Evolutionary conservation across 2,888 invertebrate species (phyloP).

Genomic region (Protonemura montana): DNA sequence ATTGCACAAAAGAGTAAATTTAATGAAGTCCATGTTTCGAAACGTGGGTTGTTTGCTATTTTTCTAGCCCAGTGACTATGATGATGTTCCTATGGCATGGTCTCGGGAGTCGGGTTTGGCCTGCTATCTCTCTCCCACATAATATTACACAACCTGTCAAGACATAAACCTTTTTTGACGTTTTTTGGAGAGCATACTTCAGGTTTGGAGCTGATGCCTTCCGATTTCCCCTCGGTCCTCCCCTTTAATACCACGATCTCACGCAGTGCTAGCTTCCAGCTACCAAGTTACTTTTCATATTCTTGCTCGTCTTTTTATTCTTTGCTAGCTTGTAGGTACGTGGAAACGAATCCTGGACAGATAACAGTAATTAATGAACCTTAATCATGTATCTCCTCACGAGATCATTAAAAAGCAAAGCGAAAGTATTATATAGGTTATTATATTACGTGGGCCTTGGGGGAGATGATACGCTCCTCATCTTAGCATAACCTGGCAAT

Average conservation of each 20-base stretch:
- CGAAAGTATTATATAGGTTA: conserved; percentile 34
- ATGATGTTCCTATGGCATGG: background rate
- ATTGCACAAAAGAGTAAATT: background rate
- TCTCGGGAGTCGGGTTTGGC: background rate
- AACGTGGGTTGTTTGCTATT: background rate
- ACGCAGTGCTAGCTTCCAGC: conserved; percentile 24
- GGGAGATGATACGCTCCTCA: background rate
- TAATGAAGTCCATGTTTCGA: background rate
- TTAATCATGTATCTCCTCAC: conserved; percentile 27
- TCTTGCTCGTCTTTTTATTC: conserved; percentile 22
- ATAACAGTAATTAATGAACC: conserved; percentile 34
- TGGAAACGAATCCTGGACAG: conserved; percentile 20
- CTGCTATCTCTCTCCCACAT: conserved; percentile 12
- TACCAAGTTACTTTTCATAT: conserved; percentile 30
- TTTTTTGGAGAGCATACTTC: conserved; percentile 24
- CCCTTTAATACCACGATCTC: conserved; percentile 25
- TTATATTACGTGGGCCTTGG: conserved; percentile 5
- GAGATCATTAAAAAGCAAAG: conserved; percentile 36
- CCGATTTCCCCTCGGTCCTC: conserved; percentile 20
- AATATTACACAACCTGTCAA: conserved; percentile 39
- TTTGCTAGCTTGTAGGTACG: background rate
- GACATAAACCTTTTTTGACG: conserved; percentile 32
- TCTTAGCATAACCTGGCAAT: background rate
- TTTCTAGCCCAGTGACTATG: conserved; percentile 1
- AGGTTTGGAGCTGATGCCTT: conserved; percentile 9